Conservation (phyloP, 1,140 invertebrate species). For the Microplitis demolitor region DNA sequence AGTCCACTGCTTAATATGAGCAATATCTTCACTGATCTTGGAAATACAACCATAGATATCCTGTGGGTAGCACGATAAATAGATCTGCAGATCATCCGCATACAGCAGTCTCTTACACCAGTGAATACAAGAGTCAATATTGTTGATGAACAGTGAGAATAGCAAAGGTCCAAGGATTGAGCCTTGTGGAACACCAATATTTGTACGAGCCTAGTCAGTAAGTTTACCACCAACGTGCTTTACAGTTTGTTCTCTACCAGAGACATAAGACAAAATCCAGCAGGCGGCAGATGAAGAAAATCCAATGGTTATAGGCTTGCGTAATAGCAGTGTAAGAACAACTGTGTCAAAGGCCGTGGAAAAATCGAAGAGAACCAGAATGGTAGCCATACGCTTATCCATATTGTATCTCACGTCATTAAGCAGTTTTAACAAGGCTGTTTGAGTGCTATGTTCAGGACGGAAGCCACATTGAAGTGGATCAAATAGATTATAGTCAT, state of each 20-base stretch:
- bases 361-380: conserved; percentile 33
- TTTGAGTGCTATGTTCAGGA: conserved; percentile 16
- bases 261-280: conserved; percentile 1
- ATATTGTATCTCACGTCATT: conserved; percentile 21
- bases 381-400: conserved; percentile 10
- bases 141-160: too few relatives aligned
- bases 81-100: too few relatives aligned
- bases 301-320: background rate
- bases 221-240: background rate
- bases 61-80: too few relatives aligned
- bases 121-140: too few relatives aligned
- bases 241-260: background rate
- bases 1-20: too few relatives aligned
- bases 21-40: too few relatives aligned
- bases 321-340: conserved; percentile 13
- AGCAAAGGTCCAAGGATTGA: conserved; percentile 7
- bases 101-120: too few relatives aligned
- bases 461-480: conserved; percentile 24
- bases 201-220: background rate
- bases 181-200: background rate
- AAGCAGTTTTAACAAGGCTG: conserved; percentile 17
- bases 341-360: conserved; percentile 38
- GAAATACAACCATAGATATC: too few relatives aligned
- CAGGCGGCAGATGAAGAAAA: background rate
- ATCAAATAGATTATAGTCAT: background rate